Percentiles rank a stretch among this genome's conserved stretches.
Conservation (phyloP, 2,888 invertebrate species). For the Agrypnus murinus region DNA sequence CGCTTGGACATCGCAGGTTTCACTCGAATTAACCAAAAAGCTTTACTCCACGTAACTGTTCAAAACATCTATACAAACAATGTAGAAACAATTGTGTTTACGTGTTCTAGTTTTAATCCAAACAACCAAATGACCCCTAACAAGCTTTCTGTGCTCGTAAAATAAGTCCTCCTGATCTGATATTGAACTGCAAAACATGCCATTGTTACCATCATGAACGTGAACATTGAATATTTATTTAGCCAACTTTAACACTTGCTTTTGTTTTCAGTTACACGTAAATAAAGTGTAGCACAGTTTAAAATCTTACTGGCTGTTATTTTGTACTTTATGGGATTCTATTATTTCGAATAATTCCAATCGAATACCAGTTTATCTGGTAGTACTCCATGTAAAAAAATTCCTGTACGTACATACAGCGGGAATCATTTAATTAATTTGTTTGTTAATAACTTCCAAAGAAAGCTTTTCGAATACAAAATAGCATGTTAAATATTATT, state of each 20-base stretch:
- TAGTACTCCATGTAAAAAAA: no score
- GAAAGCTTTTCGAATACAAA: neutral
- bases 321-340: no score
- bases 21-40: conserved; percentile 15
- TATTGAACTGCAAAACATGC: conserved; percentile 46
- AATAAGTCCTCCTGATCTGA: conserved; percentile 44
- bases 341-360: no score
- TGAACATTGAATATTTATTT: conserved; percentile 50
- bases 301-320: neutral
- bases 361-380: no score
- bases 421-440: neutral
- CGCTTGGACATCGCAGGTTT: conserved; percentile 28
- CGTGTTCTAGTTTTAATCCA: conserved; percentile 33
- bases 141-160: conserved; percentile 47
- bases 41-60: conserved; percentile 31
- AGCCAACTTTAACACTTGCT: conserved; percentile 32
- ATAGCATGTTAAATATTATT: neutral
- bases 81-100: conserved; percentile 8
- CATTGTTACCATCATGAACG: conserved; percentile 49
- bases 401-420: no score
- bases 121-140: conserved; percentile 42
- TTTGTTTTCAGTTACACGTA: conserved; percentile 32
- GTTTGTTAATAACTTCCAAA: neutral
- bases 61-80: neutral
- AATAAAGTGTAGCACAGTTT: conserved; percentile 4